Evolutionary conservation across 2,797 vertebrate species (phyloP).

Genomic region (Crocidura indochinensis): DNA sequence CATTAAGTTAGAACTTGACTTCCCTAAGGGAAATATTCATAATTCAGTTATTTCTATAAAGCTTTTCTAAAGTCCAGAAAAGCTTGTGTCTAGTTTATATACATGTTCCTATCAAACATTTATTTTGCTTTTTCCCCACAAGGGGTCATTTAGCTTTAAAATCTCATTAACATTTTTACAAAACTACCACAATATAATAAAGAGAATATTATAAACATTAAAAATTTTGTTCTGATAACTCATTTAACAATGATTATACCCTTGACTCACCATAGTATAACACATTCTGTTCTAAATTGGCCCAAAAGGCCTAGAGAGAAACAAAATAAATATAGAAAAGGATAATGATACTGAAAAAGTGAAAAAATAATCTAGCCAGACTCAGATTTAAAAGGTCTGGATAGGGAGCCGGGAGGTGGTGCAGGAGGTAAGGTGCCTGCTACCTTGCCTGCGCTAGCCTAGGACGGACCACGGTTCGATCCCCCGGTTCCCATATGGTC

Average conservation of each 20-base stretch:
- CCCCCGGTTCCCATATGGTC: no score
- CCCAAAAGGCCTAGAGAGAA: conserved; percentile 60
- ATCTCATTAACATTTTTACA: conserved; percentile 70
- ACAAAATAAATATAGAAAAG: conserved; percentile 54
- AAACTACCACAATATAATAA: conserved; percentile 59
- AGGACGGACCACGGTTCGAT: no score
- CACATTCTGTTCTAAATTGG: conserved; percentile 74
- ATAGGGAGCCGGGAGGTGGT: no score
- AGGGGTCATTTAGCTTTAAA: conserved; percentile 73
- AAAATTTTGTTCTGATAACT: conserved; percentile 57
- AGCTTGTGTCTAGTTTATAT: conserved; percentile 39
- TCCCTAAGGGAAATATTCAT: conserved; percentile 67
- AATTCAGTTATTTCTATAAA: conserved; percentile 67
- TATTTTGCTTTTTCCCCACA: conserved; percentile 72
- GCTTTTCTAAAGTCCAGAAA: conserved; percentile 60
- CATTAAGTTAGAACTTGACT: conserved; percentile 31
- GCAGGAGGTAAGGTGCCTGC: no score
- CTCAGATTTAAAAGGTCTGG: background rate
- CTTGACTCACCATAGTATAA: conserved; percentile 61
- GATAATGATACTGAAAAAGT: conserved; percentile 40
- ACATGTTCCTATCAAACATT: conserved; percentile 58
- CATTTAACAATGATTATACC: conserved; percentile 74
- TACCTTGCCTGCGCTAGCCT: no score
- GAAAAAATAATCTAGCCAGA: conserved; percentile 48
- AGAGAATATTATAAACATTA: conserved; percentile 62